Evolutionary conservation across 2,113 vertebrate species (phyloP).

Genomic region (Antennarius striatus): DNA sequence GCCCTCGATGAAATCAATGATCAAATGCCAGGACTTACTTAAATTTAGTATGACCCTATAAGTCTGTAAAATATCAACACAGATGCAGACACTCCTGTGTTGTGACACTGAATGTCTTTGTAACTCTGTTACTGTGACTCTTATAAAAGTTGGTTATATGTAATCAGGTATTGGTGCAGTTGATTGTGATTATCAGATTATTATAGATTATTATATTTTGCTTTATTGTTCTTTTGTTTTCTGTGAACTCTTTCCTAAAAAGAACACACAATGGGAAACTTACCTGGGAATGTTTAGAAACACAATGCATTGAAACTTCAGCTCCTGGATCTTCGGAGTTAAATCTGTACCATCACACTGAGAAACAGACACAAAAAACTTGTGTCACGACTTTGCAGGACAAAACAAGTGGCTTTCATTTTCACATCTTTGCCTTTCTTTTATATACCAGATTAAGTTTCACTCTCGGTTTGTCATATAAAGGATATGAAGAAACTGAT

Average conservation of each 20-base stretch:
- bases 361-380: constrained; percentile 10
- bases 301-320: constrained; percentile 97
- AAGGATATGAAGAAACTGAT: too few species aligned
- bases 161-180: too few species aligned
- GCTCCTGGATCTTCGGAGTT: constrained; percentile 96
- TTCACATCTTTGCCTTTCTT: background rate
- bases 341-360: constrained; percentile 95
- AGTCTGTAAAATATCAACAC: too few species aligned
- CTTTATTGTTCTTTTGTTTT: background rate
- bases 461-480: background rate
- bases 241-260: too few species aligned
- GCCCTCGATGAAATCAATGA: too few species aligned
- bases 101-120: background rate
- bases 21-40: too few species aligned
- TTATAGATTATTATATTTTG: too few species aligned
- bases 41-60: too few species aligned
- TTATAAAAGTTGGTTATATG: too few species aligned
- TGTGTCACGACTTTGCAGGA: background rate
- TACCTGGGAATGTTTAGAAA: constrained; percentile 99
- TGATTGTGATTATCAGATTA: too few species aligned
- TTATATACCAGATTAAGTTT: background rate
- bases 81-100: too few species aligned
- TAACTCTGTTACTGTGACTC: background rate
- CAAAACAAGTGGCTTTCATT: background rate
- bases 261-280: constrained; percentile 26